These are phyloP conservation scores for Larimichthys polyactis DNA, from an alignment of 2,113 vertebrate genomes.

Conservation along the genomic window DNA sequence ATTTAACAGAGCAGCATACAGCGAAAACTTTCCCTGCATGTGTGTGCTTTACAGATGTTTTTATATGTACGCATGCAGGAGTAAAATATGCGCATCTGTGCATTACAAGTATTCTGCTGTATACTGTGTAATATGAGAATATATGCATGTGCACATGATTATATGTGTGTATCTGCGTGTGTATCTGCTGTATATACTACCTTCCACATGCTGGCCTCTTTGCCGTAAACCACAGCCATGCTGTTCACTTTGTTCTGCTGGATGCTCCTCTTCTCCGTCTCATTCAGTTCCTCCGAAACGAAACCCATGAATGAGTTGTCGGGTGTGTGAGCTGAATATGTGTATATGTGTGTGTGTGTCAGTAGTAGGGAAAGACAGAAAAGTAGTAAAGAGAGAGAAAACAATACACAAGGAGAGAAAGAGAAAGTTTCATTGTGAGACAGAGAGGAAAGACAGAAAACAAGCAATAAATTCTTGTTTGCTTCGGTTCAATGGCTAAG, in stretches of 20 bases:
- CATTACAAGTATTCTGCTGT: neutral
- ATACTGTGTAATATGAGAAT: neutral
- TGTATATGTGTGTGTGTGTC: slow-evolving; percentile 1
- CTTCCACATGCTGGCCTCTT: slow-evolving; percentile 99
- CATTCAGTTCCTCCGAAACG: slow-evolving; percentile 94
- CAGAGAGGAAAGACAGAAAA: slow-evolving; percentile 29
- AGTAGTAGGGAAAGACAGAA: slow-evolving; percentile 8
- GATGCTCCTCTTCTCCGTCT: slow-evolving; percentile 90
- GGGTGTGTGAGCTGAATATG: slow-evolving; percentile 93
- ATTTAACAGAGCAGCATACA: neutral
- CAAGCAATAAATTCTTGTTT: slow-evolving; percentile 30
- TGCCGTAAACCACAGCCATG: slow-evolving; percentile 97
- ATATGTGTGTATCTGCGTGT: neutral
- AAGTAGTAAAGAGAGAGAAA: slow-evolving; percentile 15
- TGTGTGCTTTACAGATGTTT: neutral
- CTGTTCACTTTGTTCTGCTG: slow-evolving; percentile 91
- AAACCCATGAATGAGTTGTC: slow-evolving; percentile 99
- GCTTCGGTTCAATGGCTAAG: slow-evolving; percentile 7
- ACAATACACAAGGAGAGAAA: slow-evolving; percentile 5
- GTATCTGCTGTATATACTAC: slow-evolving; percentile 71
- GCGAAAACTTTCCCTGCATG: neutral
- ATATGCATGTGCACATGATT: neutral
- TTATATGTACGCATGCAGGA: neutral
- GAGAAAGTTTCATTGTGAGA: slow-evolving; percentile 34
- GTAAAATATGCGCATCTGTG: neutral